Evolutionary conservation across 2,797 vertebrate genomes (phyloP).

Genomic region (Rhinoraja longicauda): DNA sequence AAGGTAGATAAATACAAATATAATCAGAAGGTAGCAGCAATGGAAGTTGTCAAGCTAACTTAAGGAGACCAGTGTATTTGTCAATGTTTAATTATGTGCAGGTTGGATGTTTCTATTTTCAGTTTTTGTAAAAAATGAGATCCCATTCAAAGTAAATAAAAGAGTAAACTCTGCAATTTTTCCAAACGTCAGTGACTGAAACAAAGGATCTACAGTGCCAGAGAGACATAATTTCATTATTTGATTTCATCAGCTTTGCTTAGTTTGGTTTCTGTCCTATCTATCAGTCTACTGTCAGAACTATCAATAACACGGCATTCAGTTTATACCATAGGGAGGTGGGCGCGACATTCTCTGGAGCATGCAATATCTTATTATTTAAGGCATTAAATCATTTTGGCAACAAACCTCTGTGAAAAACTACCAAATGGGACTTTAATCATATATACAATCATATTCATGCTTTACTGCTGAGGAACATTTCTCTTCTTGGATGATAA

Average conservation of each 20-base stretch:
- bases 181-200: neutral
- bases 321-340: neutral
- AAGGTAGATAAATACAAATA: too few species aligned
- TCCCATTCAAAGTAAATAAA: neutral
- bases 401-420: neutral
- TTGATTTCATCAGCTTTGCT: neutral
- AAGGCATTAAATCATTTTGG: neutral
- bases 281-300: neutral
- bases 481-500: neutral
- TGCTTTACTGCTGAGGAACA: neutral
- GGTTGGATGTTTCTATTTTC: neutral
- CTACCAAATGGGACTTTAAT: neutral
- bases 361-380: neutral
- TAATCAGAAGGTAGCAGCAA: neutral
- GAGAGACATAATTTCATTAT: neutral
- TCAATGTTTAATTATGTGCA: neutral
- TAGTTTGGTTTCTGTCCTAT: neutral
- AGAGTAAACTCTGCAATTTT: neutral
- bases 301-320: neutral
- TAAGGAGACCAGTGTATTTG: neutral
- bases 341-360: neutral
- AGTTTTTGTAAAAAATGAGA: neutral
- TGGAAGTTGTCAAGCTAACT: neutral
- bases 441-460: neutral
- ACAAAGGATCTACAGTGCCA: neutral